Base-by-base conservation (phyloP, 2,113 vertebrate species). In the Ptilorrhoa leucosticta region DNA sequence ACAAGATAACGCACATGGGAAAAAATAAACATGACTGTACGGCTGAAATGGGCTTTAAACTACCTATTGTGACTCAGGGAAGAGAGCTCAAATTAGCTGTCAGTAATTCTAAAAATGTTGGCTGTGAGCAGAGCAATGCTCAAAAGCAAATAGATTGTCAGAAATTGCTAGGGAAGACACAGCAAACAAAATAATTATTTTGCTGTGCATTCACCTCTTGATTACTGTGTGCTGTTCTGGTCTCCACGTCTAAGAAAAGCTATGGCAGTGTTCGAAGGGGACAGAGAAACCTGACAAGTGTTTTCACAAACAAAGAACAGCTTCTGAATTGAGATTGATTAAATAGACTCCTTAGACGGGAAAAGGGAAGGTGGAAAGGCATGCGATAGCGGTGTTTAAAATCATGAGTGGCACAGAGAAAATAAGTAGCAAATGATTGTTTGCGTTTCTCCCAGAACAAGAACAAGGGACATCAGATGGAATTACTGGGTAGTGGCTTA, bases 351-450 rank as follows among this genome's bases (percentile, higher is more conserved):
- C 53, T 82, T 77, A 78, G 86, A 89, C 0, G 3, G 76, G 51
- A 90, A 86, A 86, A 86, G 39, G 63, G 83, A 84, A 88, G 39
- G 83, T 42, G 77, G 92, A 70, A 90, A 92, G 54, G 54, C 86
- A 47, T 48, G 73, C 0, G n/a, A 93, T 91, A 93, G 78, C 2
- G 0, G 33, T 89, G 53, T 82, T 94, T 95, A 87, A 95, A 96
- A 96, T 93, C 90, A 66, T 69, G 90, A 95, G 79, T 93, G 94
- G 79, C 94, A 97, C 7, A 3, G 64, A 70, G 88, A 80, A 96
- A 93, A 95, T 96, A 92, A 92, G 68, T 81, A 94, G 86, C 83
- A 96, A 95, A 93, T 93, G 71, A 93, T 94, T 93, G 89, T 86
- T 96, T 94, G 90, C 0, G 0, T 81, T 94, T 93, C 89, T 92